These are phyloP conservation scores for Geotrupes spiniger DNA, from an alignment of 2,888 invertebrate species.

Conservation along the genomic window DNA sequence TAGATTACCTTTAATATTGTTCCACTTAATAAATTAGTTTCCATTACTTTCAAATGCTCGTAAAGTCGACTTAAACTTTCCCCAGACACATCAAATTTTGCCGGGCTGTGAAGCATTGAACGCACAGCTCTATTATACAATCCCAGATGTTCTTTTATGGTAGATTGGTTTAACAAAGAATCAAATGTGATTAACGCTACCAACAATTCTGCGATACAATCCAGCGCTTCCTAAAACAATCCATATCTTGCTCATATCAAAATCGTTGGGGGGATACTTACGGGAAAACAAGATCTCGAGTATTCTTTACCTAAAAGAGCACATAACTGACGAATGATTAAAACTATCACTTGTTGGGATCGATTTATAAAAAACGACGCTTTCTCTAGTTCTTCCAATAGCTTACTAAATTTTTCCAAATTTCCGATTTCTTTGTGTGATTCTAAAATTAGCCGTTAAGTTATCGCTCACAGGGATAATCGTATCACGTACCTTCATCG, in stretches of 20 bases:
- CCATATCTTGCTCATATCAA: slow-evolving; percentile 53
- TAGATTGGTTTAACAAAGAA: slow-evolving; percentile 58
- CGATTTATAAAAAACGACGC: slow-evolving; percentile 68
- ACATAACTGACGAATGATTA: slow-evolving; percentile 73
- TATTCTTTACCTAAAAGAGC: slow-evolving; percentile 60
- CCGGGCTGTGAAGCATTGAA: slow-evolving; percentile 63
- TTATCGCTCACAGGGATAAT: no score
- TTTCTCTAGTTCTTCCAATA: slow-evolving; percentile 61
- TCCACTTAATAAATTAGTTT: slow-evolving; percentile 64
- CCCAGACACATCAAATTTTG: slow-evolving; percentile 58
- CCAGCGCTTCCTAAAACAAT: slow-evolving; percentile 51
- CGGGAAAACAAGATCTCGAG: slow-evolving; percentile 43
- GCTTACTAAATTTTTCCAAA: slow-evolving; percentile 50
- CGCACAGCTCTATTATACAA: slow-evolving; percentile 73
- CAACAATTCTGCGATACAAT: slow-evolving; percentile 64
- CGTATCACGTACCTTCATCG: slow-evolving; percentile 63
- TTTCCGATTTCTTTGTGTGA: slow-evolving; percentile 37
- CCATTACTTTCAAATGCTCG: slow-evolving; percentile 68
- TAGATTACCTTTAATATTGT: slow-evolving; percentile 66
- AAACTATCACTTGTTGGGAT: slow-evolving; percentile 67
- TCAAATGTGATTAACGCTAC: slow-evolving; percentile 68
- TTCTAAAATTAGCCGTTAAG: slow-evolving; percentile 27
- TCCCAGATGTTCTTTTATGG: slow-evolving; percentile 68
- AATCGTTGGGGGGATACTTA: slow-evolving; percentile 43
- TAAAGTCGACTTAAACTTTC: slow-evolving; percentile 66